Conservation (phyloP, 2,113 vertebrate species). For the Takifugu flavidus region DNA sequence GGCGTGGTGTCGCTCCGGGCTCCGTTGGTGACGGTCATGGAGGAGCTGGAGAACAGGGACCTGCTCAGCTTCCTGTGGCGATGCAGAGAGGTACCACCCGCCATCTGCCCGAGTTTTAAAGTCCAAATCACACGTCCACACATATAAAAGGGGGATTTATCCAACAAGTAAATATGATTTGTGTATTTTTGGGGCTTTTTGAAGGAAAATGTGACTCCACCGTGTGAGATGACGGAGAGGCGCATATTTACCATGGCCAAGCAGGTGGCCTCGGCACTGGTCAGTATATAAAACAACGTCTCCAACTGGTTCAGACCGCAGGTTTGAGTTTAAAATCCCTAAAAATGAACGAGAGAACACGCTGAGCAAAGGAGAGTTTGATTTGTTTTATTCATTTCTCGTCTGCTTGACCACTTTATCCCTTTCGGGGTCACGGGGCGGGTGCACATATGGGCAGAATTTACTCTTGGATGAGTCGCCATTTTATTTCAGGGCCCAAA, state of each 20-base stretch:
- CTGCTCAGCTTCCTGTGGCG: conserved; percentile 76
- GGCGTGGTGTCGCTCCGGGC: conserved; percentile 74
- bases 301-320: too few relatives aligned
- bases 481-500: too few relatives aligned
- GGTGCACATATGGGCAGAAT: too few relatives aligned
- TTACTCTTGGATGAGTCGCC: too few relatives aligned
- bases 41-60: conserved; percentile 77
- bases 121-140: neutral
- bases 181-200: conserved; percentile 3
- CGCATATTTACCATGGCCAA: conserved; percentile 72
- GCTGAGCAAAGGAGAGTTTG: too few relatives aligned
- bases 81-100: conserved; percentile 67
- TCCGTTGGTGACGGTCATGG: conserved; percentile 75
- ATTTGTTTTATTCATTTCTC: too few relatives aligned
- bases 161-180: neutral
- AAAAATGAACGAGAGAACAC: too few relatives aligned
- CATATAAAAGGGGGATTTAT: neutral
- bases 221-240: conserved; percentile 73
- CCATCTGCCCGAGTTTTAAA: neutral
- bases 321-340: too few relatives aligned
- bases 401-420: too few relatives aligned
- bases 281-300: conserved; percentile 41
- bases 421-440: too few relatives aligned
- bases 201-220: conserved; percentile 60
- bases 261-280: conserved; percentile 76